Base-by-base conservation (phyloP, 1,140 invertebrate genomes). In the Holotrichia oblita region DNA sequence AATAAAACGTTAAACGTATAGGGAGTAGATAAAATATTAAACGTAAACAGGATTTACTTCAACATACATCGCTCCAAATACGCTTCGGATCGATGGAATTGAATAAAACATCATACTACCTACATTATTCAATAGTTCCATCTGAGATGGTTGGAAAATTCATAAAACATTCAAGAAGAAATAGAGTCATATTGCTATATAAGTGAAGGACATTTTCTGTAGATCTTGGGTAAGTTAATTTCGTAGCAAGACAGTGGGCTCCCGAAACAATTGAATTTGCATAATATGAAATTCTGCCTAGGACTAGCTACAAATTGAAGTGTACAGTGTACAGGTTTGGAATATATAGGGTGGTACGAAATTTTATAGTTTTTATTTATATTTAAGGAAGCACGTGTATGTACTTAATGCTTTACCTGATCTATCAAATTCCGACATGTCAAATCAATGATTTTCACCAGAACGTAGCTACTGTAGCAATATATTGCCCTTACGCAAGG, bases 161-260 rank as follows among this genome's bases (percentile, higher is more conserved):
- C 48, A 55, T 55, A 55, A 55, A 55, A 55, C 17, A 55, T 55
- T 55, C 48, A 55, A 55, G n/a, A 14, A 55, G 48, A 55, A 55
- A 55, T 55, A 55, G 2, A 55, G 48, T 17, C 48, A n/a, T n/a
- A 14, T 55, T 17, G 17, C 48, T 55, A 55, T 14, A 55, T 55
- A 55, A 55, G 48, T 17, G 48, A 17, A 55, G 14, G 48, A 55
- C 17, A 55, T 55, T 55, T 55, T 55, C 48, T 17, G n/a, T 4
- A 17, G 48, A 17, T 55, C 48, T 55, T 17, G 48, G 14, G 48
- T 55, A 55, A 55, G 48, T 17, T 55, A 55, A 55, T 55, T 55
- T 55, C 48, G 14, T 55, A 10, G 48, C n/a, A 14, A 17, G 48
- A 55, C 27, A n/a, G 48, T 55, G 48, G 48, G 17, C 17, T 55